Evolutionary conservation across 2,797 vertebrate genomes (phyloP).

Genomic region (Okamejei kenojei): DNA sequence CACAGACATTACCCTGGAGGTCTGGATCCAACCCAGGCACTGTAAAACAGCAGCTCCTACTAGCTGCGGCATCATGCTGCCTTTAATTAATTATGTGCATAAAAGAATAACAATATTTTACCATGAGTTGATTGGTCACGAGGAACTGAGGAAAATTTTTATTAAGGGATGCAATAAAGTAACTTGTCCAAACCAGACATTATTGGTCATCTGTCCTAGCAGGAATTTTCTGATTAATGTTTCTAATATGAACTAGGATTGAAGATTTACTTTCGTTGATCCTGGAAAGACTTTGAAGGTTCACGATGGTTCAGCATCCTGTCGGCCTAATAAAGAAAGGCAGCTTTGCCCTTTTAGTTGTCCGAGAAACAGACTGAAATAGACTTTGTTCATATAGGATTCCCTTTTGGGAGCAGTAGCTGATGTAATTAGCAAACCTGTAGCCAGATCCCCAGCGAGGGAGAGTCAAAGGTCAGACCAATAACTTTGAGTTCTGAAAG

Average conservation of each 20-base stretch:
- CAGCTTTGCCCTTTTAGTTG: background rate
- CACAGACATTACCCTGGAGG: too few relatives aligned
- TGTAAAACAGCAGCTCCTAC: too few relatives aligned
- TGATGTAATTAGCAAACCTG: constrained; percentile 15
- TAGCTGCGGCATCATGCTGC: too few relatives aligned
- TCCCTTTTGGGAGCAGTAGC: constrained; percentile 15
- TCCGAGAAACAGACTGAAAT: background rate
- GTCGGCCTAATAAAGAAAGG: background rate
- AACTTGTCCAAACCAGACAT: background rate
- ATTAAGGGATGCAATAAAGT: background rate
- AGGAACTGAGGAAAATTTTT: background rate
- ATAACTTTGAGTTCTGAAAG: constrained; percentile 25
- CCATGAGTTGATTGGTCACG: background rate
- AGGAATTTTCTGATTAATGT: background rate
- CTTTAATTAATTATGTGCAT: background rate
- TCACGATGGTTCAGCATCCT: background rate
- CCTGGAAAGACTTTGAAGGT: background rate
- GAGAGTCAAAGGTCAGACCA: constrained; percentile 23
- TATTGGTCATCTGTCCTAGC: background rate
- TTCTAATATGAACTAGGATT: background rate
- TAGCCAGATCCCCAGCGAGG: constrained; percentile 9
- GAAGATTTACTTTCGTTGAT: background rate
- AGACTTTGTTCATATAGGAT: background rate
- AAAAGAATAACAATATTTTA: background rate
- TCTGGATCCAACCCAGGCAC: too few relatives aligned